Evolutionary conservation across 2,113 vertebrate species (phyloP).

Genomic region (Megatriorchis doriae): DNA sequence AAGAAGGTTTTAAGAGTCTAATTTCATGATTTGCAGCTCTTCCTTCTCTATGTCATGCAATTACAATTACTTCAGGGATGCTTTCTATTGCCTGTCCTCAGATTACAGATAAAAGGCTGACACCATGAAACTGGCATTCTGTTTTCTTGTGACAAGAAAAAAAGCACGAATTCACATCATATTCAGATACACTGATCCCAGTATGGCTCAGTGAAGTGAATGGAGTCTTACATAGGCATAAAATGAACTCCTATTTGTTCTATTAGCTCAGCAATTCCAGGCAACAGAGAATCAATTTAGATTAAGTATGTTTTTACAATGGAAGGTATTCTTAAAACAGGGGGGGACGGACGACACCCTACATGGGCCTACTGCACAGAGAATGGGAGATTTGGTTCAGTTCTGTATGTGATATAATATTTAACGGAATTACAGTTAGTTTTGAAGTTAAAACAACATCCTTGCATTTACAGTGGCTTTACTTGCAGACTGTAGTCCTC

Average conservation of each 20-base stretch:
- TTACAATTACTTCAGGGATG: not conserved
- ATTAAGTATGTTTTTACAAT: not conserved
- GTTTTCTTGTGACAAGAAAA: not conserved
- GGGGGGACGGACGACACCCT: not conserved
- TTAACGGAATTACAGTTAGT: not conserved
- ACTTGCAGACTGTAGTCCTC: not conserved
- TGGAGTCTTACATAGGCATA: not conserved
- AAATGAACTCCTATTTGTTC: not conserved
- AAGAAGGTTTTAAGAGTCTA: not conserved
- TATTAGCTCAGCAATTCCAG: not conserved
- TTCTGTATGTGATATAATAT: not conserved
- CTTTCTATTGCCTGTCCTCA: not conserved
- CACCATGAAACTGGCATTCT: not conserved
- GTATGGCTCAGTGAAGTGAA: not conserved
- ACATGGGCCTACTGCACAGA: not conserved
- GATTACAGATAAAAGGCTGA: not conserved
- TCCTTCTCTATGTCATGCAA: not conserved
- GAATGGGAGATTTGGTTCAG: not conserved
- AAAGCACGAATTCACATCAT: not conserved
- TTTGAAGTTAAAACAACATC: not conserved
- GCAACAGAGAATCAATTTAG: not conserved
- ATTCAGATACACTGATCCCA: not conserved
- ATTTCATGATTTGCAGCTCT: not conserved
- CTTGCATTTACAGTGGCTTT: not conserved
- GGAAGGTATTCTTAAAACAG: not conserved